These are phyloP conservation scores for Rhineura floridana DNA, from an alignment of 2,113 vertebrate genomes.

Conservation along the genomic window DNA sequence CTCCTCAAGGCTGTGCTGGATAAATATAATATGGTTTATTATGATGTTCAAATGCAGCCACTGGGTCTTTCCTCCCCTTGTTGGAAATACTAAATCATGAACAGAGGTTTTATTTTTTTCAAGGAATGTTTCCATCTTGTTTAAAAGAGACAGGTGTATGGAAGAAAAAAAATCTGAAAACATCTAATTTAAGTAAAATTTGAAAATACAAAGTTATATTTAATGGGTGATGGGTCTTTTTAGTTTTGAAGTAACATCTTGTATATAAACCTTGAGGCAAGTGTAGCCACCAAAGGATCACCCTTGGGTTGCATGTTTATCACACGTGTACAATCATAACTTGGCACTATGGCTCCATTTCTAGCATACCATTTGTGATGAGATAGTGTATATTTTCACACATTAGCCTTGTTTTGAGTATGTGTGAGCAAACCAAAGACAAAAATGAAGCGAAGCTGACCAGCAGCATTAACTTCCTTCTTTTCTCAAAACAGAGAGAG, in stretches of 20 bases:
- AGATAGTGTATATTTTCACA: no score
- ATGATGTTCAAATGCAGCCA: background rate
- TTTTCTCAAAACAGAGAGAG: background rate
- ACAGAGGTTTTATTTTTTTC: constrained; percentile 2
- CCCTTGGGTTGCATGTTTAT: background rate
- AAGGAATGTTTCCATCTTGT: background rate
- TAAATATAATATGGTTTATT: no score
- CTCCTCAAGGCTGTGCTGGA: background rate
- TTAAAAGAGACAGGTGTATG: background rate
- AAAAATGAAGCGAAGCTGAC: background rate
- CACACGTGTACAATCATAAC: background rate
- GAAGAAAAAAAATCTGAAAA: constrained; percentile 6
- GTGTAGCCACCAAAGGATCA: no score
- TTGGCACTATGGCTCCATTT: background rate
- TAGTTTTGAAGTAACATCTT: background rate
- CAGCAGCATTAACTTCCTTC: background rate
- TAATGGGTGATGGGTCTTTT: background rate
- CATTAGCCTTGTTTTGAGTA: no score
- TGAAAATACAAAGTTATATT: background rate
- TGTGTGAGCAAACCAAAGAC: background rate
- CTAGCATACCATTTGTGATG: background rate
- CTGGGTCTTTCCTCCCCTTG: background rate
- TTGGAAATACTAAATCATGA: background rate
- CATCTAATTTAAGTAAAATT: background rate
- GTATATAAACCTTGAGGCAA: background rate